Evolutionary conservation across 2,113 vertebrate species (phyloP).

Genomic region (Pseudopipra pipra): DNA sequence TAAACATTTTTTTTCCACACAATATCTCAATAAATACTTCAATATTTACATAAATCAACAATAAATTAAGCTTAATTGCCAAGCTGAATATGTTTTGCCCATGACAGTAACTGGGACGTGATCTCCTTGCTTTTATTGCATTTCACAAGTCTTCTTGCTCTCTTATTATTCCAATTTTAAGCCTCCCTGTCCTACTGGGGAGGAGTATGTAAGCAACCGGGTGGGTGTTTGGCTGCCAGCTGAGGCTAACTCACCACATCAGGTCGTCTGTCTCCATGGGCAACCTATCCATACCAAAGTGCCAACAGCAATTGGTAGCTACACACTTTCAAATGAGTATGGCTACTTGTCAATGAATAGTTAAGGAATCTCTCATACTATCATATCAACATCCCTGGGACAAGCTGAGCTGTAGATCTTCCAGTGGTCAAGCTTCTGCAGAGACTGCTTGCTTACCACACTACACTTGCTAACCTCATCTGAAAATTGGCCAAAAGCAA

Average conservation of each 20-base stretch:
- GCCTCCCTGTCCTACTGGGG: not conserved
- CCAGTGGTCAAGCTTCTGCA: not conserved
- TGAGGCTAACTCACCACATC: not conserved
- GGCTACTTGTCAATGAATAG: not conserved
- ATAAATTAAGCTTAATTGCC: not conserved
- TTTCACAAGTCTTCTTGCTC: not conserved
- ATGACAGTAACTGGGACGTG: not conserved
- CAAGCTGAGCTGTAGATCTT: not conserved
- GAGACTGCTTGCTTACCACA: not conserved
- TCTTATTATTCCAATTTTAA: not conserved
- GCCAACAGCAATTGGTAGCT: not conserved
- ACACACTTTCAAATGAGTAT: not conserved
- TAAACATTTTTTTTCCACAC: accelerated
- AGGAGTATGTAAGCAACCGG: not conserved
- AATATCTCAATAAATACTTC: not conserved
- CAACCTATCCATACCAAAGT: not conserved
- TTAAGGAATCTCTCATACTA: not conserved
- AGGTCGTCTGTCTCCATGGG: not conserved
- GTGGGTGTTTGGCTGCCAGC: not conserved
- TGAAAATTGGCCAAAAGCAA: not conserved
- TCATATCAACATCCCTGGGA: not conserved
- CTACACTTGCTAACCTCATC: not conserved
- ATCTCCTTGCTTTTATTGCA: not conserved
- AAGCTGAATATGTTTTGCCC: not conserved
- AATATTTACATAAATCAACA: not conserved